Evolutionary conservation across 2,113 vertebrate genomes (phyloP).

Genomic region (Opisthocomus hoazin): DNA sequence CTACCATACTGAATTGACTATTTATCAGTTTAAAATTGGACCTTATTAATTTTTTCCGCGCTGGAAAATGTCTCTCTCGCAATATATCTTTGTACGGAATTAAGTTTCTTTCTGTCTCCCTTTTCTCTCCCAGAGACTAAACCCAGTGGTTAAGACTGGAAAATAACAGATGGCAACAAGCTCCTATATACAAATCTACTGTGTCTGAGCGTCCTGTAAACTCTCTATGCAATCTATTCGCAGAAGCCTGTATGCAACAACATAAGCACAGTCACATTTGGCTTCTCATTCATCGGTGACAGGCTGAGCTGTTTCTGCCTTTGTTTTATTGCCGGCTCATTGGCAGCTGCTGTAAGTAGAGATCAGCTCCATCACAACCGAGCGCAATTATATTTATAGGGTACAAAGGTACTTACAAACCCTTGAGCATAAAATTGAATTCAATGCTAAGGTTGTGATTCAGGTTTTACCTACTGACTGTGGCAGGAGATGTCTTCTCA

Average conservation of each 20-base stretch:
- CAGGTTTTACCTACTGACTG: slow-evolving; percentile 29
- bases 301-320: slow-evolving; percentile 51
- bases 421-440: slow-evolving; percentile 18
- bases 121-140: slow-evolving; percentile 29
- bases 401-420: slow-evolving; percentile 22
- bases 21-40: slow-evolving; percentile 76
- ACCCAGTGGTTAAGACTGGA: slow-evolving; percentile 27
- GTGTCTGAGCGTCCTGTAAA: neutral
- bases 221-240: slow-evolving; percentile 8
- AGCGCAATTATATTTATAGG: slow-evolving; percentile 47
- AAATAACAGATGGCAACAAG: slow-evolving; percentile 45
- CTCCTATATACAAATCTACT: slow-evolving; percentile 26
- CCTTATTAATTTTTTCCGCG: slow-evolving; percentile 68
- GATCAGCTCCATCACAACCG: slow-evolving; percentile 7
- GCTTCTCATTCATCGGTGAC: slow-evolving; percentile 38
- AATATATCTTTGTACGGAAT: neutral
- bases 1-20: slow-evolving; percentile 68
- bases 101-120: slow-evolving; percentile 21
- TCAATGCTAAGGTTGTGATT: neutral
- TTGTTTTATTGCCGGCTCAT: slow-evolving; percentile 53
- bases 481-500: slow-evolving; percentile 41
- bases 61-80: neutral
- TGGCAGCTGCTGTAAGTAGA: slow-evolving; percentile 48
- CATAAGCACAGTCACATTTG: slow-evolving; percentile 29
- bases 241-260: slow-evolving; percentile 4